Conservation (phyloP, 2,113 vertebrate genomes). For the Oceanodroma tethys region DNA sequence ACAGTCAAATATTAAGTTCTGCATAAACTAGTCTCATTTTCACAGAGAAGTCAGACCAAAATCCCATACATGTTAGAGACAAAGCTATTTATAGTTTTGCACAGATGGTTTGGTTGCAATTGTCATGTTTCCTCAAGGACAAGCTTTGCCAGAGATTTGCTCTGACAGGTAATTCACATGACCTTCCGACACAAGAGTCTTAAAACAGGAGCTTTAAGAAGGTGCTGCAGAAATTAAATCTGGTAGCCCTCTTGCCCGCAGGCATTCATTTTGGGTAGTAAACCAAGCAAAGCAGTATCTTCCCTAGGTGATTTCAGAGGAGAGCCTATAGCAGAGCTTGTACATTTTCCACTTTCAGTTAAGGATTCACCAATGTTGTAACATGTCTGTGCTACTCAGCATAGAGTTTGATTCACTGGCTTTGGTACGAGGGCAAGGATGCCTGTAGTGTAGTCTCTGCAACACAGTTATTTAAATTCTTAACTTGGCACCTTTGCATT, state of each 20-base stretch:
- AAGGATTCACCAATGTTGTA: background rate
- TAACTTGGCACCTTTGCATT: background rate
- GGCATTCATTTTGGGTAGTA: background rate
- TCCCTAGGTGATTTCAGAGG: background rate
- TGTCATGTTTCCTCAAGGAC: slow-evolving; percentile 32
- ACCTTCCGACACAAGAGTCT: background rate
- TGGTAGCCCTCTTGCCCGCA: background rate
- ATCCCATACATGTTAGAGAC: background rate
- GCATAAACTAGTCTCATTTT: slow-evolving; percentile 32
- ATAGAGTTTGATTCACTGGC: background rate
- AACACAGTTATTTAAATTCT: background rate
- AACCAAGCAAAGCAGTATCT: background rate
- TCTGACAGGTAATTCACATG: background rate
- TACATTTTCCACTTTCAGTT: background rate
- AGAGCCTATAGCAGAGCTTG: background rate
- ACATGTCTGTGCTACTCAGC: background rate
- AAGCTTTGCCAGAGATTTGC: background rate
- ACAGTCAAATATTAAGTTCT: slow-evolving; percentile 9
- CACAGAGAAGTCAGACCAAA: slow-evolving; percentile 25
- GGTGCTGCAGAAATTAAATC: background rate
- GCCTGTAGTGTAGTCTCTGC: background rate
- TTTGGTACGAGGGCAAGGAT: background rate
- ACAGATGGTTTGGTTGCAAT: slow-evolving; percentile 33
- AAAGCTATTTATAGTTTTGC: slow-evolving; percentile 34
- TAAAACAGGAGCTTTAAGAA: background rate